A percentile compares a stretch with the other conserved stretches of the same genome.
Conservation (phyloP, 2,888 invertebrate species). For the Drosophila maculinotata region DNA sequence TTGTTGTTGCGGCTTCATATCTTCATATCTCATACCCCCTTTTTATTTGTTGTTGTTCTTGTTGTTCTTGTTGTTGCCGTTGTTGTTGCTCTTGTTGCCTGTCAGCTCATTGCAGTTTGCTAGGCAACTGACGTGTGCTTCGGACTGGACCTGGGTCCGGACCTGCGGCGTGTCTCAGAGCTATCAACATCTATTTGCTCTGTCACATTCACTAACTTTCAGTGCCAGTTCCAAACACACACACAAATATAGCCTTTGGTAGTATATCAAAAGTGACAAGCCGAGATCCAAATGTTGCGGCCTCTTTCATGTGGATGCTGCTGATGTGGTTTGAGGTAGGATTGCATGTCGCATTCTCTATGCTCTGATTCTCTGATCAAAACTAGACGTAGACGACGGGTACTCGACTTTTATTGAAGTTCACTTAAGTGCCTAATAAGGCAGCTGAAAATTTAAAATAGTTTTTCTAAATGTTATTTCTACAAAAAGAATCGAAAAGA, state of each 20-base stretch:
- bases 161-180: slow-evolving; percentile 64
- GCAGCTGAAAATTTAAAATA: too few species aligned
- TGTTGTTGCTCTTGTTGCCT: slow-evolving; percentile 54
- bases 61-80: slow-evolving; percentile 27
- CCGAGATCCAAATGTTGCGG: slow-evolving; percentile 53
- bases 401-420: background rate
- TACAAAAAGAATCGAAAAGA: too few species aligned
- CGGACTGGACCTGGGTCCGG: slow-evolving; percentile 40
- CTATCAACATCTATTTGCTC: slow-evolving; percentile 72
- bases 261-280: slow-evolving; percentile 44
- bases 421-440: too few species aligned
- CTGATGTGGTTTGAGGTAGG: slow-evolving; percentile 25
- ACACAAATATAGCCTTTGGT: slow-evolving; percentile 13
- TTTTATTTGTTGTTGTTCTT: background rate
- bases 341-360: slow-evolving; percentile 11
- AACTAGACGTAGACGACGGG: too few species aligned
- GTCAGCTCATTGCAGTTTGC: slow-evolving; percentile 70
- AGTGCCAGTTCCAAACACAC: slow-evolving; percentile 57
- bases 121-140: slow-evolving; percentile 66
- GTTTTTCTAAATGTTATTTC: too few species aligned
- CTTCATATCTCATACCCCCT: background rate
- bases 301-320: slow-evolving; percentile 55
- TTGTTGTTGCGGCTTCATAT: slow-evolving; percentile 20
- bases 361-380: slow-evolving; percentile 9
- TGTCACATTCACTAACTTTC: slow-evolving; percentile 73